A percentile compares a stretch with the other conserved stretches of the same genome.
These are phyloP conservation scores for Astreopora myriophthalma DNA, from an alignment of 64 coral and sea anemone genomes.

Conservation along the genomic window DNA sequence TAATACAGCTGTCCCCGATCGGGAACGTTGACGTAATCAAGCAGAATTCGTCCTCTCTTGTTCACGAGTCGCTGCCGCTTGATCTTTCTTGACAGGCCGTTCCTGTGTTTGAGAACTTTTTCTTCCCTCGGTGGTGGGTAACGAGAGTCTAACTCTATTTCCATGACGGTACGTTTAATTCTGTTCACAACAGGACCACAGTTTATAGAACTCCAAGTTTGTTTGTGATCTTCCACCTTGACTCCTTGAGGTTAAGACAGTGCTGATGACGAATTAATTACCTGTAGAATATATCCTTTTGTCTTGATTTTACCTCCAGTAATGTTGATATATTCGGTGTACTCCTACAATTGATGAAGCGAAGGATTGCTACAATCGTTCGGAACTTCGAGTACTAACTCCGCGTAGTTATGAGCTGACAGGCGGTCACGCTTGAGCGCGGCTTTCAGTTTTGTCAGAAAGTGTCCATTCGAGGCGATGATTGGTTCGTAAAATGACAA, in stretches of 20 bases:
- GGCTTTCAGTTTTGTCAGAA: not conserved
- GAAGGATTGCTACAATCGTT: not conserved
- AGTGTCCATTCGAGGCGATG: conserved; percentile 16
- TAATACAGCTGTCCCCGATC: conserved; percentile 67
- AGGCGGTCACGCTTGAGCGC: not conserved
- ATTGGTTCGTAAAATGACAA: not conserved
- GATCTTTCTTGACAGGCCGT: conserved; percentile 72
- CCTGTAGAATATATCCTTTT: not conserved
- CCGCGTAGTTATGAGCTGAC: not conserved
- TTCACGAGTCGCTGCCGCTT: conserved; percentile 65
- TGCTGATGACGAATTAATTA: not conserved
- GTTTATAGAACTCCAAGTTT: conserved; percentile 31
- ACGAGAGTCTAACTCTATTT: conserved; percentile 68
- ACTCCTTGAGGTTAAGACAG: not conserved
- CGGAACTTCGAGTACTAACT: not conserved
- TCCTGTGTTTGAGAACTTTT: conserved; percentile 44
- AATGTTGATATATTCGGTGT: not conserved
- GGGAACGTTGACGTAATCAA: conserved; percentile 57
- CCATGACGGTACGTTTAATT: conserved; percentile 53
- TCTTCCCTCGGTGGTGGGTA: conserved; percentile 22
- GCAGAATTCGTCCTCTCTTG: conserved; percentile 70
- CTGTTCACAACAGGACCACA: conserved; percentile 18
- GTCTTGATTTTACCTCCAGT: not conserved
- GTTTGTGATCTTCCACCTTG: conserved; percentile 28
- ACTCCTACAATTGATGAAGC: not conserved